Evolutionary conservation across 2,888 invertebrate genomes (phyloP), one percentile per base, ranked within the genome.

Genomic region (Petrophora chlorosata): DNA sequence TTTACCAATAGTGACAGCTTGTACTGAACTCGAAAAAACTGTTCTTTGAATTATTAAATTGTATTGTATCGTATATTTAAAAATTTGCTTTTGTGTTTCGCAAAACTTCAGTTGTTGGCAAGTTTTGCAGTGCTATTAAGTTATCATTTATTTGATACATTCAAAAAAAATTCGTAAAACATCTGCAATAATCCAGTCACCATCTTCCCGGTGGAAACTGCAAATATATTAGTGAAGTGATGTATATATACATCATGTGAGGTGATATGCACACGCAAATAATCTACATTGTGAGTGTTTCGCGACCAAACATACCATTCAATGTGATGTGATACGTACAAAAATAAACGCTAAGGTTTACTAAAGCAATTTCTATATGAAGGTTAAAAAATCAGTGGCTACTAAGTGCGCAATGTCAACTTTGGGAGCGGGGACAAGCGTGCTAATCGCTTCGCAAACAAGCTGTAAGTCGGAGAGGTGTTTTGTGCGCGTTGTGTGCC

Each of bases 371-470:
- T 82, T 76, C 62, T 74, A 75, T 65, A 67, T 67, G 70, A 84
- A 86, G 82, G 84, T 83, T 84, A 76, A 77, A 81, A 80, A 84
- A 81, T 82, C 80, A 64, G 77, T 81, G 44, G 49, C 46, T 47
- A 79, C 44, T 53, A 79, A 83, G 85, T 84, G 84, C 76, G 84
- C 80, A 85, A 86, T 88, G 87, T 85, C 82, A 82, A 85, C 84
- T 83, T 81, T 79, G 76, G 76, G 57, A 76, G 79, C 78, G 75
- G 79, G 79, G 75, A 81, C 80, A 75, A 81, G 72, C 62, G 70
- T 82, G 87, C 71, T 89, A 89, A 89, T 88, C 89, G 79, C 67
- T 79, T 64, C 71, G 70, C 85, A 88, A 89, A 89, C 82, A 89
- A 61, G 70, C 70, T 79, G 76, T 76, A 83, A 74, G 73, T 76